Evolutionary conservation across 2,113 vertebrate genomes (phyloP).

Genomic region (Thermophis baileyi): DNA sequence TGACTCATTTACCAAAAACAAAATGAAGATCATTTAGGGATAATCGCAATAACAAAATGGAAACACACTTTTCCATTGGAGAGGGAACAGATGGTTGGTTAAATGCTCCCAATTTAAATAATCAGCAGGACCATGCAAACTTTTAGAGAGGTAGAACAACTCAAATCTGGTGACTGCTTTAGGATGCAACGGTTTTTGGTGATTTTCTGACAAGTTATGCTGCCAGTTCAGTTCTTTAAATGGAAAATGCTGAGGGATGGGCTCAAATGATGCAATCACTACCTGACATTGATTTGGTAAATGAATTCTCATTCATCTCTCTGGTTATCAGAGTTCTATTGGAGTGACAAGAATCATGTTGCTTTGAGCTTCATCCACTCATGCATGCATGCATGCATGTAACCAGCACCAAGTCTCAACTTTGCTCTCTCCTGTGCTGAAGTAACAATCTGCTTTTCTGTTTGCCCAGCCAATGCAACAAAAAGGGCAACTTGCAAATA

Average conservation of each 20-base stretch:
- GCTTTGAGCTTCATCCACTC: background rate
- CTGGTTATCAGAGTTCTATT: background rate
- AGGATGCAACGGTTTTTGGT: background rate
- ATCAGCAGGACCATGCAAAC: background rate
- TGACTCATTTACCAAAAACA: slow-evolving; percentile 77
- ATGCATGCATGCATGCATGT: background rate
- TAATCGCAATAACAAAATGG: slow-evolving; percentile 44
- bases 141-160: background rate
- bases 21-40: slow-evolving; percentile 63
- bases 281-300: background rate
- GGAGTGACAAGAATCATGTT: background rate
- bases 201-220: background rate
- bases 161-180: background rate
- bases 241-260: background rate
- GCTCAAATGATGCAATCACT: background rate
- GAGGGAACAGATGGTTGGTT: slow-evolving; percentile 33
- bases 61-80: background rate
- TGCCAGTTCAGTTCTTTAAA: background rate
- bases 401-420: background rate
- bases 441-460: background rate
- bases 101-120: slow-evolving; percentile 1
- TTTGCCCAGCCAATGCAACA: background rate
- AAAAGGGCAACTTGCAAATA: background rate
- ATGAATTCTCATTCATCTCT: background rate
- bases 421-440: background rate